phyloP scores from a whole-genome alignment of 2,797 vertebrate species.

The Erithacus rubecula region DNA sequence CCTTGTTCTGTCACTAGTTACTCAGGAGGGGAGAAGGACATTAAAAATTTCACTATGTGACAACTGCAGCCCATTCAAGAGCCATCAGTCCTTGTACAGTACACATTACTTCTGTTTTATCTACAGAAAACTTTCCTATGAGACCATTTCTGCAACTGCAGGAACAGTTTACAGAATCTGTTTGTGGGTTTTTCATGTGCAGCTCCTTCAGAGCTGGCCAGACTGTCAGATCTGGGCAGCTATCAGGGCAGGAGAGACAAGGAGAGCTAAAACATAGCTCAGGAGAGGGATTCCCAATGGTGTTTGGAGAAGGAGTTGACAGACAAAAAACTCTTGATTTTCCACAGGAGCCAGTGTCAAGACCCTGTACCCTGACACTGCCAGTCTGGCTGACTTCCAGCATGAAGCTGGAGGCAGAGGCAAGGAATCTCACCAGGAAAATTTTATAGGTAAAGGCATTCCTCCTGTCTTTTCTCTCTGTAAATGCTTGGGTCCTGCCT shows the following conservation, averaged over 20 bases:
- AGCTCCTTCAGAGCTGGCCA: background rate
- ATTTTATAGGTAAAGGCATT: background rate
- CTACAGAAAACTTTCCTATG: background rate
- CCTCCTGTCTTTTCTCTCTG: background rate
- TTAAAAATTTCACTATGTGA: background rate
- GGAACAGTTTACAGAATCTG: background rate
- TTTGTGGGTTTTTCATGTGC: background rate
- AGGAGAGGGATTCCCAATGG: background rate
- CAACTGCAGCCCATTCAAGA: background rate
- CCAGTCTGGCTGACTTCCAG: background rate
- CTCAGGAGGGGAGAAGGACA: background rate
- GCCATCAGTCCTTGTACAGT: fast-evolving
- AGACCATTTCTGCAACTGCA: background rate
- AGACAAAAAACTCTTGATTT: background rate
- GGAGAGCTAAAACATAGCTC: background rate
- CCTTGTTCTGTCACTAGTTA: background rate
- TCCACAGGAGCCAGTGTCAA: background rate
- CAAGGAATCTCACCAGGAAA: background rate
- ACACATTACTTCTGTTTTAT: background rate
- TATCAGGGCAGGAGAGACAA: background rate
- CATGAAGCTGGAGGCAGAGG: background rate
- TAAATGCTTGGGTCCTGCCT: background rate
- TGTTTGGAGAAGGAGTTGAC: background rate
- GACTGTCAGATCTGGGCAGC: background rate
- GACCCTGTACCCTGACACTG: background rate